Base-by-base conservation (phyloP, 2,113 vertebrate genomes). In the Pteropus alecto region DNA sequence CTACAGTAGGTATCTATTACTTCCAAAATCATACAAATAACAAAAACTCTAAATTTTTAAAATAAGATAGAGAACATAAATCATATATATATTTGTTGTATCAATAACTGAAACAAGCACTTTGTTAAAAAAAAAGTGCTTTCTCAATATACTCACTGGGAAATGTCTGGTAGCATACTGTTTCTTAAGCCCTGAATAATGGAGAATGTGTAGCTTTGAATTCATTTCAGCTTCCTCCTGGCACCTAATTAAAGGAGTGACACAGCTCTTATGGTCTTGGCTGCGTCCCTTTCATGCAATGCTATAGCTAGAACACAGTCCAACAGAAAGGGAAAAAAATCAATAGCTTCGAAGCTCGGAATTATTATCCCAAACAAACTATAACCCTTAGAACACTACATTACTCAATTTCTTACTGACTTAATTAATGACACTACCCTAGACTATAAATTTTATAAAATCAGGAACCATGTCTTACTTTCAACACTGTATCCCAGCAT, bases 161-260 rank as follows among this genome's bases (percentile, higher is more conserved):
- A 83, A 96, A 46, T 56, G 74, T 79, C 76, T 56, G 54, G 35
- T 12, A 38, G 35, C 8, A 0, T 19, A 35, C 41, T 24, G 84
- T 35, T 65, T 41, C 83, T 60, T 56, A 87, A 83, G 54, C 73
- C 65, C 26, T 92, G 58, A 78, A 48, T 74, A 87, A 56, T 46
- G 19, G 73, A 48, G 70, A 51, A 4, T 0, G 0, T 28, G n/a
- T 24, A 41, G 35, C 67, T 93, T 76, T 77, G 82, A 79, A 65
- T 84, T 82, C 63, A 46, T 21, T 54, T 70, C 81, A 1, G 61
- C 81, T 78, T 86, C 73, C 54, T 86, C 43, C 56, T 48, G 67
- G 71, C 86, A 88, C 90, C 95, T 88, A 94, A 96, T 77, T 56
- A 88, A 78, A 68, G 35, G 82, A 81, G 82, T 38, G 93, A 87